Evolutionary conservation across 2,113 vertebrate genomes (phyloP).

Genomic region (Oreochromis niloticus): DNA sequence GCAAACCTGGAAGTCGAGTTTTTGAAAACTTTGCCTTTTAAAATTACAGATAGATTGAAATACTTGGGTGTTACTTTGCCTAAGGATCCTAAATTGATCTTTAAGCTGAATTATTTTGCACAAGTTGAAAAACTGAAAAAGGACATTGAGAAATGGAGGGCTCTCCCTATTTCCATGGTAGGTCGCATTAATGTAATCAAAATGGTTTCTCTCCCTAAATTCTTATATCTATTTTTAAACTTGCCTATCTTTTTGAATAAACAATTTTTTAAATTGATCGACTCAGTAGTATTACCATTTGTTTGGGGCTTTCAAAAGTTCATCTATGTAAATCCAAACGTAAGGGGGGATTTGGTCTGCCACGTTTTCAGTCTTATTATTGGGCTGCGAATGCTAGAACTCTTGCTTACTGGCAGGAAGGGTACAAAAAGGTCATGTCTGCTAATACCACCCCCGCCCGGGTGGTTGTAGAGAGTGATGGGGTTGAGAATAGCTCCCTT

Average conservation of each 20-base stretch:
- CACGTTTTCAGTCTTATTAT: accelerated
- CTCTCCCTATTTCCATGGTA: background rate
- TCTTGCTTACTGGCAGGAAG: background rate
- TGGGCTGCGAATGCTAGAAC: background rate
- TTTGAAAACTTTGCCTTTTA: background rate
- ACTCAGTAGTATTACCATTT: background rate
- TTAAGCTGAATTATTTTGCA: background rate
- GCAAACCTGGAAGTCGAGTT: background rate
- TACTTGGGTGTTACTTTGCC: background rate
- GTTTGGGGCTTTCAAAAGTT: background rate
- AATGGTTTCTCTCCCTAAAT: background rate
- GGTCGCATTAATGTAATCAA: accelerated
- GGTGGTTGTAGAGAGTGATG: background rate
- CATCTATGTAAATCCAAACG: background rate
- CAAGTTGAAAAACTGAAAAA: background rate
- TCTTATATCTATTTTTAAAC: background rate
- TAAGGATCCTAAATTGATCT: background rate
- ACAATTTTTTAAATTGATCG: background rate
- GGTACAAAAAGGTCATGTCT: no score
- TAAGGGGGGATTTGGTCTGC: background rate
- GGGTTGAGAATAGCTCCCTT: background rate
- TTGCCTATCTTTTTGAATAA: accelerated
- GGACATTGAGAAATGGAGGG: accelerated
- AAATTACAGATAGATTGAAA: background rate
- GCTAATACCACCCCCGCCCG: no score